Conservation (phyloP, 2,888 invertebrate species). For the Eupithecia centaureata region DNA sequence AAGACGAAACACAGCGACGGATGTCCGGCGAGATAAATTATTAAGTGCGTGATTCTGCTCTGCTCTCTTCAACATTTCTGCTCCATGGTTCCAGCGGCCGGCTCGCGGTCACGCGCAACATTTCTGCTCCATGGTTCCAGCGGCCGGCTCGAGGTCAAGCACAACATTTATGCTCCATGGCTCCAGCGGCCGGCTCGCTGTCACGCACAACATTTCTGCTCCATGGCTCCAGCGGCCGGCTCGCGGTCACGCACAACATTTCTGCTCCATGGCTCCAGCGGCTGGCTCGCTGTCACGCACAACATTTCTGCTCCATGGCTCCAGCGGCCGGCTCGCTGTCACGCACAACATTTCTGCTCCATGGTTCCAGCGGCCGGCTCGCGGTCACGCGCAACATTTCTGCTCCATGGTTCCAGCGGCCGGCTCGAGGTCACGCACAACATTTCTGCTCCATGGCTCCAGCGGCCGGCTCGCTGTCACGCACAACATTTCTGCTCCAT, state of each 20-base stretch:
- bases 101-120: conserved; percentile 72
- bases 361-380: conserved; percentile 72
- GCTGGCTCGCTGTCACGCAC: conserved; percentile 75
- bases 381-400: conserved; percentile 64
- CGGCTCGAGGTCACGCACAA: conserved; percentile 74
- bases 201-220: conserved; percentile 50
- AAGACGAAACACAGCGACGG: neutral
- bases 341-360: conserved; percentile 39
- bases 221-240: conserved; percentile 68
- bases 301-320: conserved; percentile 53
- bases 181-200: conserved; percentile 74
- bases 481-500: conserved; percentile 43
- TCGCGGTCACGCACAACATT: conserved; percentile 69
- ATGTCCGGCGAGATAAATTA: neutral
- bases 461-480: conserved; percentile 75
- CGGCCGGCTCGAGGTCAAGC: conserved; percentile 75
- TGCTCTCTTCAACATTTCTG: conserved; percentile 15
- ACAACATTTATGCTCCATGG: conserved; percentile 49
- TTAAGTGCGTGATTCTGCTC: neutral
- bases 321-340: conserved; percentile 75
- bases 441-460: conserved; percentile 57
- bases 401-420: conserved; percentile 63
- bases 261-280: conserved; percentile 61
- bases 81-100: conserved; percentile 65
- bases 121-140: conserved; percentile 60